phyloP scores from a whole-genome alignment of 1,140 invertebrate species.

The Myzus persicae region DNA sequence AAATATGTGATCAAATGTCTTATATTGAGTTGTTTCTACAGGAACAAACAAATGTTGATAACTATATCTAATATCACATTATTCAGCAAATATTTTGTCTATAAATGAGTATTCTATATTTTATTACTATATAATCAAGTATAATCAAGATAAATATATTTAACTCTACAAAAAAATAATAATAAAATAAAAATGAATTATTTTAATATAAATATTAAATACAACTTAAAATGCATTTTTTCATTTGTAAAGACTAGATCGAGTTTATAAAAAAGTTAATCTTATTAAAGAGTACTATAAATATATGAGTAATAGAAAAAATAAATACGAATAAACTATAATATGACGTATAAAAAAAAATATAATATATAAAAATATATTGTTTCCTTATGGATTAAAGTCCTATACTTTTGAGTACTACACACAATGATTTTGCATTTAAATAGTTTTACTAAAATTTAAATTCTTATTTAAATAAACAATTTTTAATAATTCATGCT shows the following conservation, averaged over 20 bases:
- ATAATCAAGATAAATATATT: background rate
- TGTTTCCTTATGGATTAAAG: background rate
- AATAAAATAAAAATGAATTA: background rate
- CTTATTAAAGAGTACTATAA: background rate
- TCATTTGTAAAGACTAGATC: slow-evolving; percentile 29
- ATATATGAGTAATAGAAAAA: background rate
- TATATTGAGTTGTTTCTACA: too few relatives aligned
- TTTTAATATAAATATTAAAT: background rate
- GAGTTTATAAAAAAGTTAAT: background rate
- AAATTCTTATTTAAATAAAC: background rate
- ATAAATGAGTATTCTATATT: too few relatives aligned
- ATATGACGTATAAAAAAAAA: slow-evolving; percentile 12
- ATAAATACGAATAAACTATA: slow-evolving; percentile 6
- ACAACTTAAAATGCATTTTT: background rate
- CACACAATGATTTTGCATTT: background rate
- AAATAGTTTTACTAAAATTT: background rate
- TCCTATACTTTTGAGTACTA: background rate
- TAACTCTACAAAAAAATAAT: background rate
- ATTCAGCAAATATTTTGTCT: too few relatives aligned
- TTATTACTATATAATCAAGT: too few relatives aligned
- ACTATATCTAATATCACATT: too few relatives aligned
- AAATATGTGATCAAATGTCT: too few relatives aligned
- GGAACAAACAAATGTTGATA: too few relatives aligned
- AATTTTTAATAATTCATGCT: background rate
- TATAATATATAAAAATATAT: background rate